Conservation (phyloP, 2,888 invertebrate genomes). For the Chironomus riparius region DNA sequence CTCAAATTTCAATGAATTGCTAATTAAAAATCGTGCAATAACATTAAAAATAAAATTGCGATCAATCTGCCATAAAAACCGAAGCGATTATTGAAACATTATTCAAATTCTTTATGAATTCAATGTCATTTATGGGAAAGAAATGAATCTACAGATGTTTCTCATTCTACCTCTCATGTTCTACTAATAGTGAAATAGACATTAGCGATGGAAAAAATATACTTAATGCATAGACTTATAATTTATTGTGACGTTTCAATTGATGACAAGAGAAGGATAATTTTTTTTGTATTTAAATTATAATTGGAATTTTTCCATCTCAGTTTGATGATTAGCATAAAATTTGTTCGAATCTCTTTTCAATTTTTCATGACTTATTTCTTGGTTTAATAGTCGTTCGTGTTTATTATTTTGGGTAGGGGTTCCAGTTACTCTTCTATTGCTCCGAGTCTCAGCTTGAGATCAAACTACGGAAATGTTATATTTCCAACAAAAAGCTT, state of each 20-base stretch:
- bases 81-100: background rate
- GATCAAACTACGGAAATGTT: too few relatives aligned
- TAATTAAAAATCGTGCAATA: background rate
- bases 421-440: too few relatives aligned
- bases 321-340: background rate
- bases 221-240: background rate
- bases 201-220: too few relatives aligned
- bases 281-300: background rate
- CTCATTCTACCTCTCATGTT: too few relatives aligned
- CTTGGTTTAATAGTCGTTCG: background rate
- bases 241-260: slow-evolving; percentile 3
- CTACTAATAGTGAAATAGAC: too few relatives aligned
- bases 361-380: background rate
- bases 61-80: background rate
- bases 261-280: slow-evolving; percentile 20
- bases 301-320: background rate
- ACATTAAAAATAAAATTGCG: background rate
- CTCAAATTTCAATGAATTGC: background rate
- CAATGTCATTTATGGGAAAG: background rate
- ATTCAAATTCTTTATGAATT: background rate
- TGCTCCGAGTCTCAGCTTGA: too few relatives aligned
- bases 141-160: too few relatives aligned
- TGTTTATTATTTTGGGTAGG: too few relatives aligned
- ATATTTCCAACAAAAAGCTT: too few relatives aligned
- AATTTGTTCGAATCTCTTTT: background rate